Evolutionary conservation across 2,797 vertebrate species (phyloP).

Genomic region (Onychomys leucogaster): DNA sequence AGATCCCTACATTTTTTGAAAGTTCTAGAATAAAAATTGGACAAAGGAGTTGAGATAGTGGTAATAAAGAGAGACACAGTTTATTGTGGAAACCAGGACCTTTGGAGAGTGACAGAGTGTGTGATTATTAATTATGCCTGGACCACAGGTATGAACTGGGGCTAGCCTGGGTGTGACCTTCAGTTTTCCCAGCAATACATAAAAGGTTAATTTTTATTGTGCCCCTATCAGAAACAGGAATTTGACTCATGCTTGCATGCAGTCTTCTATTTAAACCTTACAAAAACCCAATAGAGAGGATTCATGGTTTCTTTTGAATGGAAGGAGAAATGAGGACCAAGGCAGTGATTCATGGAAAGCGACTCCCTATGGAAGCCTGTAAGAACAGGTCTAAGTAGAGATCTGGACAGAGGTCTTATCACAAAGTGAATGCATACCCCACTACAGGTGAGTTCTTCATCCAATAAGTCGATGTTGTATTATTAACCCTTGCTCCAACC

Average conservation of each 20-base stretch:
- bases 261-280: slow-evolving; percentile 38
- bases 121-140: neutral
- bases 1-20: slow-evolving; percentile 30
- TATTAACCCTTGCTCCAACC: neutral
- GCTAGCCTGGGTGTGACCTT: neutral
- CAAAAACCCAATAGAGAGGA: neutral
- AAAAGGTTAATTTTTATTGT: slow-evolving; percentile 47
- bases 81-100: neutral
- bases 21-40: slow-evolving; percentile 22
- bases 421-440: neutral
- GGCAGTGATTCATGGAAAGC: neutral
- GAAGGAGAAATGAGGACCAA: neutral
- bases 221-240: neutral
- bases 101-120: neutral
- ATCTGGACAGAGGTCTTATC: neutral
- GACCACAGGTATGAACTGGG: neutral
- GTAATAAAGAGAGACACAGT: neutral
- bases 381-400: neutral
- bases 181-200: slow-evolving; percentile 18
- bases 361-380: neutral
- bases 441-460: neutral
- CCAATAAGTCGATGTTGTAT: neutral
- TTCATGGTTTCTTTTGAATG: neutral
- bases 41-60: neutral
- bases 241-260: slow-evolving; percentile 1